Evolutionary conservation across 2,113 vertebrate species (phyloP).

Genomic region (Hyaena hyaena): DNA sequence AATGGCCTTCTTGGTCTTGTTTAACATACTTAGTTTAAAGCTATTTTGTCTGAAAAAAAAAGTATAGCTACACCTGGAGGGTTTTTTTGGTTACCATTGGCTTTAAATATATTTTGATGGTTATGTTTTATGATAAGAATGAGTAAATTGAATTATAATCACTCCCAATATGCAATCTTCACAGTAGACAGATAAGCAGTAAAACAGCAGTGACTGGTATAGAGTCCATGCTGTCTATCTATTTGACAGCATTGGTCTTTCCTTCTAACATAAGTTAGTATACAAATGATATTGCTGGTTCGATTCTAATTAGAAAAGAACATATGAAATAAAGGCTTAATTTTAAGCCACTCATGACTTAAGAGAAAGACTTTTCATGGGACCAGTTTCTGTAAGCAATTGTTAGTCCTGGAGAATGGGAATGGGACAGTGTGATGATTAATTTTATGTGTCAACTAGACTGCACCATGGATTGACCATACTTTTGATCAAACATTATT

Average conservation of each 20-base stretch:
- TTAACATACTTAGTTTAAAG: slow-evolving; percentile 22
- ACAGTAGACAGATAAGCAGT: slow-evolving; percentile 45
- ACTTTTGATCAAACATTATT: slow-evolving; percentile 45
- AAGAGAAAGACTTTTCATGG: slow-evolving; percentile 6
- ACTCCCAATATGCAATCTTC: slow-evolving; percentile 27
- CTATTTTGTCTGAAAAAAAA: background rate
- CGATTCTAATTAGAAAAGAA: slow-evolving; percentile 67
- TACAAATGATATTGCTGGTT: slow-evolving; percentile 57
- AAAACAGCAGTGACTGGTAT: slow-evolving; percentile 61
- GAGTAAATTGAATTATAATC: slow-evolving; percentile 48
- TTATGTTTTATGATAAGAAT: slow-evolving; percentile 51
- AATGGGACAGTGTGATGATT: background rate
- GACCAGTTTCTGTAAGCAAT: slow-evolving; percentile 44
- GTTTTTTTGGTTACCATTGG: background rate
- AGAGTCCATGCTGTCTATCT: slow-evolving; percentile 45
- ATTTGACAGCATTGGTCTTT: slow-evolving; percentile 69
- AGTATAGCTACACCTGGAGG: background rate
- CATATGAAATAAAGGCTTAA: slow-evolving; percentile 33
- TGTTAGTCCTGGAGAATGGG: background rate
- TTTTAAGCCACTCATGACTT: background rate
- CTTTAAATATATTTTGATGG: slow-evolving; percentile 21
- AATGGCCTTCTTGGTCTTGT: background rate
- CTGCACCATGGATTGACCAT: background rate
- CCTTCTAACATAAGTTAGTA: slow-evolving; percentile 49
- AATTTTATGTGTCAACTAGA: slow-evolving; percentile 46